Base-by-base conservation (phyloP, 2,888 invertebrate species). In the Eilema depressum region DNA sequence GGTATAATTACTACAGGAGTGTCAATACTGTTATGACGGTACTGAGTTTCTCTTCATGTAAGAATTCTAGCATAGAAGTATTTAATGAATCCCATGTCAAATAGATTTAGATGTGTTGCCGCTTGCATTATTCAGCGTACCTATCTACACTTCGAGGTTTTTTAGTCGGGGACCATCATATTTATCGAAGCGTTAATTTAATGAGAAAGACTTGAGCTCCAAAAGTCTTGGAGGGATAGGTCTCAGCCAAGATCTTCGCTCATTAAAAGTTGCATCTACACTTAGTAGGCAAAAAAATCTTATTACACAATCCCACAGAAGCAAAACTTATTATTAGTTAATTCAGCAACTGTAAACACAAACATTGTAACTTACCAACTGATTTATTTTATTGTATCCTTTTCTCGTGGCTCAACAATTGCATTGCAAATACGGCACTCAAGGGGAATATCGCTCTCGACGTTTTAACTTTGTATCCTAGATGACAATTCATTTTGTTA, bases 361-460 rank as follows among this genome's bases (percentile, higher is more conserved):
- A 53, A n/a, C 53, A 53, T 53, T 53, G 20, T 53, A 53, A 53
- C 53, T 53, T 53, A 20, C n/a, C 20, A 53, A n/a, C 53, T 53
- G 53, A n/a, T 53, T n/a, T 53, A 53, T 53, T 53, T 53, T 10
- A n/a, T 47, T 20, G 47, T 20, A 47, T 53, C 20, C 53, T 53
- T 53, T 53, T n/a, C 53, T n/a, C n/a, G n/a, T 53, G 53, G 53
- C 53, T 10, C n/a, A n/a, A 53, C 53, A 53, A 53, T 53, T 53
- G 53, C 53, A 53, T n/a, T 53, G 53, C 53, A 53, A 53, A 53
- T 53, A 53, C 53, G 53, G 53, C 53, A 53, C 53, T n/a, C 53
- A n/a, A n/a, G 53, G 53, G 53, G 53, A 53, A 53, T n/a, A 53
- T 53, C 53, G n/a, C 53, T 20, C 53, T 10, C n/a, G 53, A 53